A percentile compares a stretch with the other conserved stretches of the same genome.
These are phyloP conservation scores for Lepisosteus osseus DNA, from an alignment of 2,113 vertebrate species.

Conservation along the genomic window DNA sequence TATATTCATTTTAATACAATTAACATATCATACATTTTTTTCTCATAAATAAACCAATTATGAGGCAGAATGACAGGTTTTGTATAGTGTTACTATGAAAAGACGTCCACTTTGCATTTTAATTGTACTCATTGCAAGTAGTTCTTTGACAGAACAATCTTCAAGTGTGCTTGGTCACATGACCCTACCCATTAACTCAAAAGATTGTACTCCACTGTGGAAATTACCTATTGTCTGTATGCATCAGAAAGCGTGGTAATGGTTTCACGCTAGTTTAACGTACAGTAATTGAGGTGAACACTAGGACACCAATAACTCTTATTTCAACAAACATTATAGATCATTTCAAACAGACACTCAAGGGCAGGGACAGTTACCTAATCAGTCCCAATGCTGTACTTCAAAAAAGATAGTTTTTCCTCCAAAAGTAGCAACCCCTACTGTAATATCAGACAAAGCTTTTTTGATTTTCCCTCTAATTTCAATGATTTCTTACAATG, in stretches of 20 bases:
- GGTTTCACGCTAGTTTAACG: conserved; percentile 4
- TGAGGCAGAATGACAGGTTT: background rate
- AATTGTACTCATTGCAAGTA: conserved; percentile 7
- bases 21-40: background rate
- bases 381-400: no score
- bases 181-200: conserved; percentile 16
- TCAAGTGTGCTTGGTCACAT: background rate
- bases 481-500: no score
- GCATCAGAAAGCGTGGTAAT: conserved; percentile 12
- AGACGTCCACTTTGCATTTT: conserved; percentile 5
- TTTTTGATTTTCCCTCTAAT: no score
- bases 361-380: no score
- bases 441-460: no score
- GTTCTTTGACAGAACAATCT: no score
- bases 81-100: conserved; percentile 6
- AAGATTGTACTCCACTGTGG: conserved; percentile 7
- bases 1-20: conserved; percentile 8
- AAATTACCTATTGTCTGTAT: conserved; percentile 16
- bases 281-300: conserved; percentile 9
- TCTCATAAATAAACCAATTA: conserved; percentile 25
- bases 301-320: conserved; percentile 8
- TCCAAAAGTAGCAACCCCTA: no score
- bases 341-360: no score
- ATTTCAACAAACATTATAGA: conserved; percentile 14
- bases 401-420: no score